phyloP scores from a whole-genome alignment of 2,797 vertebrate species.

The Anabacerthia variegaticeps region DNA sequence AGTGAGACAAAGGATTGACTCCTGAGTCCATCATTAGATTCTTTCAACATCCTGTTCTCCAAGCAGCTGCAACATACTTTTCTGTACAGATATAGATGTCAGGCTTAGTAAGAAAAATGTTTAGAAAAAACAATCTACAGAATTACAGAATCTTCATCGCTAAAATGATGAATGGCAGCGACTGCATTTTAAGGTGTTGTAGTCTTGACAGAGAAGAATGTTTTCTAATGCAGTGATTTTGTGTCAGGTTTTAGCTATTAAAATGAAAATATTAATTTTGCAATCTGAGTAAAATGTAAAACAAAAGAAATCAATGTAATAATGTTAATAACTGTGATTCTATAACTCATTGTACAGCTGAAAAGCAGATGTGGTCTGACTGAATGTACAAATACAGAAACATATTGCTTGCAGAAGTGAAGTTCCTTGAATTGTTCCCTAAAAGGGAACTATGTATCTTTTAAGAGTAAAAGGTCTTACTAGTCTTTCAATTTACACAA shows the following conservation, averaged over 20 bases:
- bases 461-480: not conserved
- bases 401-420: slow-evolving; percentile 56
- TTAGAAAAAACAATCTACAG: not conserved
- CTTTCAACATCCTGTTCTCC: not conserved
- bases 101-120: not conserved
- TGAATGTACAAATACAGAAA: slow-evolving; percentile 73
- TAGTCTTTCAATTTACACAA: not conserved
- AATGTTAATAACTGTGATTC: slow-evolving; percentile 71
- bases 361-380: slow-evolving; percentile 63
- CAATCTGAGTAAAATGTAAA: slow-evolving; percentile 51
- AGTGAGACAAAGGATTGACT: not conserved
- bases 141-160: not conserved
- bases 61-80: not conserved
- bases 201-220: slow-evolving; percentile 1
- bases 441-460: not conserved
- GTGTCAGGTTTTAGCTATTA: slow-evolving; percentile 52
- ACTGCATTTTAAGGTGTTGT: not conserved
- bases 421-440: slow-evolving; percentile 61
- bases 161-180: slow-evolving; percentile 9
- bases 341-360: slow-evolving; percentile 46
- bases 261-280: slow-evolving; percentile 69
- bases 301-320: slow-evolving; percentile 65
- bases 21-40: not conserved
- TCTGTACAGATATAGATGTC: slow-evolving; percentile 12
- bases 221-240: slow-evolving; percentile 68